Conservation (phyloP, 1,140 invertebrate species). For the Campoletis sonorensis region DNA sequence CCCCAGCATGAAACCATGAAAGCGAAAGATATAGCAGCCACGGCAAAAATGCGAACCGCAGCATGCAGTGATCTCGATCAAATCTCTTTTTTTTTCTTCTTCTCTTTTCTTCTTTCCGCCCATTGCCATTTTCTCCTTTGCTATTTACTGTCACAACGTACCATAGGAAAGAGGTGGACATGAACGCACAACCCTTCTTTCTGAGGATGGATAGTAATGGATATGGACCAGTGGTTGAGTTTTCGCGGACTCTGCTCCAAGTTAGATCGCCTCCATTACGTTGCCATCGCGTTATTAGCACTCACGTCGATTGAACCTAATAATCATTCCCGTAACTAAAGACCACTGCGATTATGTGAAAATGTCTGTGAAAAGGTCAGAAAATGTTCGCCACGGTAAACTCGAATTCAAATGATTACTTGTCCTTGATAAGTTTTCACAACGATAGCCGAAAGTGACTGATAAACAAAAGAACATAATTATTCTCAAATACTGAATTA, state of each 20-base stretch:
- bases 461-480: too few relatives aligned
- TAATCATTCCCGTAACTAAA: constrained; percentile 46
- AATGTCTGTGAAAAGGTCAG: constrained; percentile 4
- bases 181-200: constrained; percentile 31
- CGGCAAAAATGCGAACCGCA: constrained; percentile 17
- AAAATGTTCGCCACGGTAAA: not conserved
- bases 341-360: constrained; percentile 16
- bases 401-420: constrained; percentile 8
- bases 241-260: constrained; percentile 62
- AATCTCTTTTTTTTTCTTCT: not conserved
- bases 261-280: constrained; percentile 58
- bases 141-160: constrained; percentile 14
- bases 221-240: constrained; percentile 48
- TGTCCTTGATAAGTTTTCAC: not conserved
- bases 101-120: not conserved
- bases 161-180: constrained; percentile 35
- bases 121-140: not conserved
- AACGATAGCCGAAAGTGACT: too few relatives aligned
- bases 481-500: too few relatives aligned
- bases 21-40: not conserved
- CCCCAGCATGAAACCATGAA: constrained; percentile 1
- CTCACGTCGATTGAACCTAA: constrained; percentile 64
- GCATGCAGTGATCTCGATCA: constrained; percentile 29
- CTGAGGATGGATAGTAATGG: constrained; percentile 55
- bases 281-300: constrained; percentile 69